Base-by-base conservation (phyloP, 2,797 vertebrate genomes). In the Micropoecilia bifurca region DNA sequence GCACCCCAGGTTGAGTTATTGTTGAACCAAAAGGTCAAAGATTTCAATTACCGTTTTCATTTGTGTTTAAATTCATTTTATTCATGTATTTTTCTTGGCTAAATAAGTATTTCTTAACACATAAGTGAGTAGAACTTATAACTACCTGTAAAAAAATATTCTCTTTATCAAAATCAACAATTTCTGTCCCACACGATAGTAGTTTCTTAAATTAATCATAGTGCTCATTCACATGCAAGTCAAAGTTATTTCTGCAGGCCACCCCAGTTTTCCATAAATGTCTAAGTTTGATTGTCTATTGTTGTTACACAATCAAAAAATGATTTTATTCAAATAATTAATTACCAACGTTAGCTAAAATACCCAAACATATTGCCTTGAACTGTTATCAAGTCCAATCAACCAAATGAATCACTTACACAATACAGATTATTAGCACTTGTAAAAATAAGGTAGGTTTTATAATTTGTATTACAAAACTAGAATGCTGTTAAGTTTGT, bases 1-100 rank as follows among this genome's bases (percentile, higher is more conserved):
- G 84, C 71, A 89, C 80, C 80, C 74, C 0, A 61, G 88, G 91
- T 73, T 89, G 89, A 14, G 50, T 75, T 83, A 22, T 36, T 53
- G 22, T 28, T n/a, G 45, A 13, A 48, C n/a, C 9, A 36, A 57
- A 25, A 4, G 2, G 3, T 45, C 6, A 36, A 39, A 28, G 2
- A 16, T 4, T 30, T 71, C 13, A n/a, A 57, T 43, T 59, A 57
- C 2, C 6, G 3, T 71, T 41, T 41, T 71, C 10, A 71, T 45
- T 71, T 45, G 25, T 45, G 0, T 14, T 28, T 69, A 13, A 25
- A 9, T 41, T 41, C 0, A 12, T 41, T 41, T 68, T 13, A 39
- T 3, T 20, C 39, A 2, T 22, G 3, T 41, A 41, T 68, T 68
- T 68, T 28, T 22, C 30, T 63, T 20, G 33, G 30, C 57, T 59